Conservation (phyloP, 2,797 vertebrate genomes). For the Tokudaia muenninki region DNA sequence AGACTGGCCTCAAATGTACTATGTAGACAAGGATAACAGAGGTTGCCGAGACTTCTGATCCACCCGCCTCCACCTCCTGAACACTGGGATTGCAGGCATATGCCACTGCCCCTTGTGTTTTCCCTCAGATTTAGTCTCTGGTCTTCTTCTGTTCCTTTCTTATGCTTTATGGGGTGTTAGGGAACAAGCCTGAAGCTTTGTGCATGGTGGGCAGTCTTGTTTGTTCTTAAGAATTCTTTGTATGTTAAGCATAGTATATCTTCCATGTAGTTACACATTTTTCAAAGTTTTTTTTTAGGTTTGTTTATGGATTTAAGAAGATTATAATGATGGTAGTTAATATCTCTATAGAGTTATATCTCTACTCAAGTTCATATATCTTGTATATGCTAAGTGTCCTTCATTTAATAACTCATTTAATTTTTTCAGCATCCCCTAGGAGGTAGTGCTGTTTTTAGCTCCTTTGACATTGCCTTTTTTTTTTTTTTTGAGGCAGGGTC, state of each 20-base stretch:
- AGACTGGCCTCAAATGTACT: not conserved
- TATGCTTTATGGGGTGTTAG: not conserved
- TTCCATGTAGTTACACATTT: constrained; percentile 9
- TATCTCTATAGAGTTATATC: not conserved
- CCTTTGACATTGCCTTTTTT: not conserved
- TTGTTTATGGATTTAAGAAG: constrained; percentile 49
- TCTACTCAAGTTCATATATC: not conserved
- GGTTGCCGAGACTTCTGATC: not conserved
- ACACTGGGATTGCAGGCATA: not conserved
- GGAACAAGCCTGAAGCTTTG: not conserved
- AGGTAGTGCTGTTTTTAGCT: constrained; percentile 21
- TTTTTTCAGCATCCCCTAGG: not conserved
- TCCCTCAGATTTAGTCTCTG: too few relatives aligned
- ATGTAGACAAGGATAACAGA: not conserved
- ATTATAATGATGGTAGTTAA: not conserved
- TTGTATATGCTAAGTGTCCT: constrained; percentile 19
- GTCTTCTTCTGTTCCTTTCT: too few relatives aligned
- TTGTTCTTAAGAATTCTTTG: constrained; percentile 60
- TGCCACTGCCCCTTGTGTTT: not conserved
- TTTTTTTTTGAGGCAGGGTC: not conserved
- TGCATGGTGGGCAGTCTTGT: not conserved
- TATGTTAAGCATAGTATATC: constrained; percentile 45
- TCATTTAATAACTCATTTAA: constrained; percentile 42
- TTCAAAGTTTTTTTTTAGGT: constrained; percentile 39
- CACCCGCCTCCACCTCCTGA: not conserved